Conservation (phyloP, 1,140 invertebrate genomes). For the Bilobella aurantiaca region DNA sequence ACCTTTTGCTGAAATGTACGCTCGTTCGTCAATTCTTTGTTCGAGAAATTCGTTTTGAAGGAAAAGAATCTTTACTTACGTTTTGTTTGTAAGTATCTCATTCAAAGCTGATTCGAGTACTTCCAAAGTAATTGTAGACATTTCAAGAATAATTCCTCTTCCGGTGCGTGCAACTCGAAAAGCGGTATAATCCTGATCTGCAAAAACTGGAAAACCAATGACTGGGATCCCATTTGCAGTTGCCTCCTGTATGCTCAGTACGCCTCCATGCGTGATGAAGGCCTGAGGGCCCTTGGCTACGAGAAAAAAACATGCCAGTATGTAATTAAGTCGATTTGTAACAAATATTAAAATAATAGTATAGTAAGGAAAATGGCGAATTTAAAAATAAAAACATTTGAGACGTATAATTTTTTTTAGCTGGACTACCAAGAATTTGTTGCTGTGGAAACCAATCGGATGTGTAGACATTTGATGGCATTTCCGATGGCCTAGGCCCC, state of each 20-base stretch:
- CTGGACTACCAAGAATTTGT: slow-evolving; percentile 27
- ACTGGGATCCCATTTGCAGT: slow-evolving; percentile 40
- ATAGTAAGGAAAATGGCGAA: neutral
- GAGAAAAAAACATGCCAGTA: no score
- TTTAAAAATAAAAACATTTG: neutral
- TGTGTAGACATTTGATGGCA: slow-evolving; percentile 28
- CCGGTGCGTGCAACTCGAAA: slow-evolving; percentile 20
- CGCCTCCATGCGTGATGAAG: slow-evolving; percentile 23
- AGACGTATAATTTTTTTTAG: neutral
- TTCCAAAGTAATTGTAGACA: neutral
- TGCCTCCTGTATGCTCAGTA: slow-evolving; percentile 33
- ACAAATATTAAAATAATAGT: no score
- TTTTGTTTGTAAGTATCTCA: neutral
- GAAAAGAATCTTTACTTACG: no score
- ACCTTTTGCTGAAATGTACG: no score
- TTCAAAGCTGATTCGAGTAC: neutral
- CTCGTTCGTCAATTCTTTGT: no score
- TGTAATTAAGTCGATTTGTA: no score
- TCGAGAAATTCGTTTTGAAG: no score
- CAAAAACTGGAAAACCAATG: slow-evolving; percentile 39
- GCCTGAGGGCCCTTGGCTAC: neutral
- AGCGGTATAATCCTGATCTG: slow-evolving; percentile 39
- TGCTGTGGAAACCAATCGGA: slow-evolving; percentile 29
- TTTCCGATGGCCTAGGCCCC: neutral
- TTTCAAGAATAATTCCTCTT: slow-evolving; percentile 24